A percentile compares a stretch with the other conserved stretches of the same genome.
phyloP scores from a whole-genome alignment of 2,113 vertebrate genomes.

The Stercorarius parasiticus region DNA sequence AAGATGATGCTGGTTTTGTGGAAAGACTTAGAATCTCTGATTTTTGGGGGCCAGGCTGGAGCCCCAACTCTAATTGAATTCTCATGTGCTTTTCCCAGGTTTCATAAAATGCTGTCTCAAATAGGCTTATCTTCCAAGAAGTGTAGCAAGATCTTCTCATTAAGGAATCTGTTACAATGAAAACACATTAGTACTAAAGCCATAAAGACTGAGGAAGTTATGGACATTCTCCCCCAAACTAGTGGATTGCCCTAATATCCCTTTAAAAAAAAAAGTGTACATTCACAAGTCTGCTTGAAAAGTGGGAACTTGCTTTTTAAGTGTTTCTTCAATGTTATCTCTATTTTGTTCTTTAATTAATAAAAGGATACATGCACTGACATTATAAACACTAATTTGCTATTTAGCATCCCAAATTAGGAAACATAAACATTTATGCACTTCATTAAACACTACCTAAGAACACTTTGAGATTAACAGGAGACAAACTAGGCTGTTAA shows the following conservation, averaged over 20 bases:
- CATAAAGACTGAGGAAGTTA: not conserved
- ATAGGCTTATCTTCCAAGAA: constrained; percentile 17
- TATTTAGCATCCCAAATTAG: constrained; percentile 47
- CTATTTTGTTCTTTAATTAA: constrained; percentile 41
- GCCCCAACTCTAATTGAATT: constrained; percentile 21
- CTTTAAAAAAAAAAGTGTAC: not conserved
- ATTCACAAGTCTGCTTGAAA: not conserved
- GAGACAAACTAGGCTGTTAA: not conserved
- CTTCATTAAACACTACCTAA: constrained; percentile 56
- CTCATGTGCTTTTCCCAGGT: not conserved
- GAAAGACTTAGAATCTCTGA: not conserved
- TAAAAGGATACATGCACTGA: constrained; percentile 1
- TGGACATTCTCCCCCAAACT: not conserved
- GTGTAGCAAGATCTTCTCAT: not conserved
- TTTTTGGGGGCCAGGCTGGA: not conserved
- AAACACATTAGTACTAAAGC: not conserved
- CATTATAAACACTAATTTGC: constrained; percentile 34
- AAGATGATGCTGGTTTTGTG: not conserved
- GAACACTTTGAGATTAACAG: constrained; percentile 24
- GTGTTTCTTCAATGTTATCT: not conserved
- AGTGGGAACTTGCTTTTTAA: not conserved
- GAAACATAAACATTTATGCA: constrained; percentile 38
- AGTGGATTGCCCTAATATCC: not conserved
- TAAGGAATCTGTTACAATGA: constrained; percentile 22
- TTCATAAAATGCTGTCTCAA: constrained; percentile 31